phyloP scores from a whole-genome alignment of 1,140 invertebrate genomes.

The Hestina assimilis region DNA sequence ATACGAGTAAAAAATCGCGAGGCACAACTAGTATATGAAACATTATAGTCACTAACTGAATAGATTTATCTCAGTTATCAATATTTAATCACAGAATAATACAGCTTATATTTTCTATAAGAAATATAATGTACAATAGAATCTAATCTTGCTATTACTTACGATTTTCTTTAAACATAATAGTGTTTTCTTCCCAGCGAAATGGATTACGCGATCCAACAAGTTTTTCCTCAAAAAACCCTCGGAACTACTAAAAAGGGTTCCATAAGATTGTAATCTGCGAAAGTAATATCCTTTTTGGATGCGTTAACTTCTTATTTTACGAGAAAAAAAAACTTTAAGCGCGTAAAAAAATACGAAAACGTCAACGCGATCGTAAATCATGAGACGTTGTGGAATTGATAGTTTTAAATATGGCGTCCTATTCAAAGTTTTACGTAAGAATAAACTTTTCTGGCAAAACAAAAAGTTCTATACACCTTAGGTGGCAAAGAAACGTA shows the following conservation, averaged over 20 bases:
- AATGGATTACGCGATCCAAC: conserved; percentile 11
- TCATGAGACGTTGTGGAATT: conserved; percentile 16
- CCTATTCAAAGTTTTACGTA: too few relatives aligned
- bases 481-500: too few relatives aligned
- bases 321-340: conserved; percentile 30
- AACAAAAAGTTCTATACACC: too few relatives aligned
- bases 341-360: conserved; percentile 24
- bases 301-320: conserved; percentile 36
- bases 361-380: conserved; percentile 33
- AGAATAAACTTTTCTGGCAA: too few relatives aligned
- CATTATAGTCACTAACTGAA: too few relatives aligned
- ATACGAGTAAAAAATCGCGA: too few relatives aligned
- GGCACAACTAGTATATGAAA: too few relatives aligned
- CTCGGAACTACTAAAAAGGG: conserved; percentile 28
- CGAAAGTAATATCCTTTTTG: conserved; percentile 56
- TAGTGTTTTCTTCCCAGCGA: conserved; percentile 3
- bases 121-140: background rate
- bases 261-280: conserved; percentile 47
- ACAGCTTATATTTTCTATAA: too few relatives aligned
- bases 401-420: background rate
- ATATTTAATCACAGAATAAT: too few relatives aligned
- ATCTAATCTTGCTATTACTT: background rate
- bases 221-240: conserved; percentile 11
- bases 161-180: background rate
- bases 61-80: too few relatives aligned